Base-by-base conservation (phyloP, 2,888 invertebrate species). In the Epistrophella euchroma region DNA sequence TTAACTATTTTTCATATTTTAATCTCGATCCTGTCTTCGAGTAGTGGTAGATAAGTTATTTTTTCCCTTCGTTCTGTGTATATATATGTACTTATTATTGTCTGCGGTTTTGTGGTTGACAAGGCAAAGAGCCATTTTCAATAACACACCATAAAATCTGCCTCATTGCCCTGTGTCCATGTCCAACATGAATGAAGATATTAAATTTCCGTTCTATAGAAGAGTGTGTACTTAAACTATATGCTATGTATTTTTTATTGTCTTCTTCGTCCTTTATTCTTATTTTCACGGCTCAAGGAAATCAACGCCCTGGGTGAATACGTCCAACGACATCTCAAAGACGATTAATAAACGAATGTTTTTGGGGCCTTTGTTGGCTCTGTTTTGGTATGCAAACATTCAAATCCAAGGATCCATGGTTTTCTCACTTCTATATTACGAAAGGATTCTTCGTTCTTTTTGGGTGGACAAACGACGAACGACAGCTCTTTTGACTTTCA, bases 241-340 rank as follows among this genome's bases (percentile, higher is more conserved):
- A 5, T 56, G 2, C 32, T 37, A 7, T 32, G 6, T 28, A 28
- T 32, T 32, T 10, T 64, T 55, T 35, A 28, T 28, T 60, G 15
- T 66, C n/a, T 17, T 79, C 35, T 66, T 19, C 9, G 13, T 15
- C 28, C 25, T 68, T 32, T 70, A 52, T 45, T 60, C 60, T 45
- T 22, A 25, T 71, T 71, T 71, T 47, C 50, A 25, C 43, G 4
- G 75, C 60, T 72, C 19, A 60, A 25, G 62, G 32, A 72, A 68
- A 73, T 77, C 73, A 78, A 73, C 71, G 77, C 86, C 81, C 37
- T 19, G 73, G 58, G 82, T 60, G 40, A 43, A 60, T 71, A 66
- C 71, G 77, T 86, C 86, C 82, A 82, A 82, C 71, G 86, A 86
- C 86, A 82, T 86, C 86, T 70, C 68, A 81, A 77, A 82, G 86